Evolutionary conservation across 2,113 vertebrate species (phyloP).

Genomic region (Ifrita kowaldi): DNA sequence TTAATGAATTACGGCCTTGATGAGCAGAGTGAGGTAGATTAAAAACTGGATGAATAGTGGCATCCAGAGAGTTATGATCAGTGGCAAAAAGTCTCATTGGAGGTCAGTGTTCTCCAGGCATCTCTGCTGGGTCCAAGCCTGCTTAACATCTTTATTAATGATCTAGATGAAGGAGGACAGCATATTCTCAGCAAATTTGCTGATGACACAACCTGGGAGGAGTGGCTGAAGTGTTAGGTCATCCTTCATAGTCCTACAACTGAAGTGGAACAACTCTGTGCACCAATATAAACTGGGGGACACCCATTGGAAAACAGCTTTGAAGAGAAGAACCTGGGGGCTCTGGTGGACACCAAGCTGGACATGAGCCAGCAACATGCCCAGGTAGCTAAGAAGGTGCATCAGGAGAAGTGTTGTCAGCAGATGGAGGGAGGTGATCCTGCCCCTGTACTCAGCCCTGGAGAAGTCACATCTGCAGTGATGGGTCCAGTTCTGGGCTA

Average conservation of each 20-base stretch:
- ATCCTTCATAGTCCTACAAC: neutral
- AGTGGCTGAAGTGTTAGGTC: neutral
- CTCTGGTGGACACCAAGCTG: neutral
- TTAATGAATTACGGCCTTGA: neutral
- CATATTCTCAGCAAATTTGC: neutral
- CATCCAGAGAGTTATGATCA: neutral
- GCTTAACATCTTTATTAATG: neutral
- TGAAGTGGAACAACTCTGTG: neutral
- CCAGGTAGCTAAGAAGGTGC: neutral
- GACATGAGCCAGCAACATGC: neutral
- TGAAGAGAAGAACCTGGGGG: neutral
- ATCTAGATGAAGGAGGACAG: neutral
- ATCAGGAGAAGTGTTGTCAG: neutral
- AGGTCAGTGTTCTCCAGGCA: neutral
- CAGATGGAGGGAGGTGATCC: neutral
- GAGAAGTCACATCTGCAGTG: neutral
- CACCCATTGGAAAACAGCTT: neutral
- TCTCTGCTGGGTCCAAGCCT: neutral
- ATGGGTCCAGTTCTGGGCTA: neutral
- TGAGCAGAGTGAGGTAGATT: neutral
- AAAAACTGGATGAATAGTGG: neutral
- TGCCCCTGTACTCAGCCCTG: neutral
- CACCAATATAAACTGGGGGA: fast-evolving
- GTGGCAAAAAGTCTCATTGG: neutral
- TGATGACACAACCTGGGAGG: neutral